Percentiles rank a stretch among this genome's conserved stretches.
phyloP scores from a whole-genome alignment of 2,888 invertebrate genomes.

The Lochmaea crataegi region DNA sequence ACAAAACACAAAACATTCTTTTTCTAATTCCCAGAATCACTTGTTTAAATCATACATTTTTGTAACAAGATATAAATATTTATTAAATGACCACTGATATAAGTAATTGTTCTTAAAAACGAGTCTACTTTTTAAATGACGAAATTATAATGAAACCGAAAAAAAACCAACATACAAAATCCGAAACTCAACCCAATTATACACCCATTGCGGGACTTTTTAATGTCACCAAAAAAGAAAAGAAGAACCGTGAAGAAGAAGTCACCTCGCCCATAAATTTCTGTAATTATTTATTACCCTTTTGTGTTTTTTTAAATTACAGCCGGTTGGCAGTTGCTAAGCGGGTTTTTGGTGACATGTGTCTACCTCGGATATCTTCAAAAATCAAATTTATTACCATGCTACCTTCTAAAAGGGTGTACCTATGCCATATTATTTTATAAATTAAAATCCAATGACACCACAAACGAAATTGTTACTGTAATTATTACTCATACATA shows the following conservation, averaged over 20 bases:
- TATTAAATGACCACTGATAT: neutral
- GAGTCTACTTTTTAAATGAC: conserved; percentile 3
- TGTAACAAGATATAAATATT: too few species aligned
- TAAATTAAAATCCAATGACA: conserved; percentile 7
- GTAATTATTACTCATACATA: neutral
- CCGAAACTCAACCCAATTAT: conserved; percentile 39
- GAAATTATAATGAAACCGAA: neutral
- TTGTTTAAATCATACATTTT: too few species aligned
- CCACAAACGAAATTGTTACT: neutral
- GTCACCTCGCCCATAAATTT: conserved; percentile 48
- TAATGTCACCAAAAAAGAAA: conserved; percentile 44
- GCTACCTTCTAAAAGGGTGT: conserved; percentile 20
- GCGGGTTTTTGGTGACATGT: conserved; percentile 50
- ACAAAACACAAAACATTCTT: too few species aligned
- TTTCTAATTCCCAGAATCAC: too few species aligned
- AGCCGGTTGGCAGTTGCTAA: conserved; percentile 50
- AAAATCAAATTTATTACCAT: conserved; percentile 38
- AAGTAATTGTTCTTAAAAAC: neutral
- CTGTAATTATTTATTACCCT: conserved; percentile 55
- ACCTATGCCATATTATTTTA: conserved; percentile 14
- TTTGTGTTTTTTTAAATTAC: conserved; percentile 51
- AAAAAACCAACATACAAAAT: conserved; percentile 10
- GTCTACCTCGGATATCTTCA: conserved; percentile 42
- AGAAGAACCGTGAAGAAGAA: conserved; percentile 39
- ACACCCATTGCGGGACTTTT: conserved; percentile 42